phyloP scores from a whole-genome alignment of 1,140 invertebrate genomes.

The Ips nitidus region DNA sequence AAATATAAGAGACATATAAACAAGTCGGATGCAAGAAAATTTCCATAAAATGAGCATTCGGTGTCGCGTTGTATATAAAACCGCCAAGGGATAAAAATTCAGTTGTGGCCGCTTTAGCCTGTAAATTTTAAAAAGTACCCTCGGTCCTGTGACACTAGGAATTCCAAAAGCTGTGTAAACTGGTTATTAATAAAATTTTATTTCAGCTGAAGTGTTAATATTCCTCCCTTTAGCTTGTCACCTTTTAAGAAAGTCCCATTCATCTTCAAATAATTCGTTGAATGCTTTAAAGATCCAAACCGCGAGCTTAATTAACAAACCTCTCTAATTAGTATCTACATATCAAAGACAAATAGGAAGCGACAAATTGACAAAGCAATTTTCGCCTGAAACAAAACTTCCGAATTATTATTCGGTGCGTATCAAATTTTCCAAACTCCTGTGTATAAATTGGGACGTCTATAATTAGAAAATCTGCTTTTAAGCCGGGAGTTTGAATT shows the following conservation, averaged over 20 bases:
- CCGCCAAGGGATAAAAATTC: constrained; percentile 4
- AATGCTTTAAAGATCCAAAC: constrained; percentile 1
- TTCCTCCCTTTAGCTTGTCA: no score
- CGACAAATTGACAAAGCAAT: constrained; percentile 9
- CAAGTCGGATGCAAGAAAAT: constrained; percentile 12
- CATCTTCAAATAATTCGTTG: neutral
- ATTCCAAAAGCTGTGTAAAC: no score
- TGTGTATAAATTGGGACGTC: constrained; percentile 3
- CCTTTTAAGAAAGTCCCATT: neutral
- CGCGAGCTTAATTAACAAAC: constrained; percentile 2
- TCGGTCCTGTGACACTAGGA: no score
- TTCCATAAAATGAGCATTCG: constrained; percentile 10
- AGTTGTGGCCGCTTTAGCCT: constrained; percentile 1
- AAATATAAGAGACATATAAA: constrained; percentile 3
- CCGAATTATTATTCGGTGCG: constrained; percentile 14
- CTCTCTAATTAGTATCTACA: constrained; percentile 7
- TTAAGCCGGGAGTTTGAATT: neutral
- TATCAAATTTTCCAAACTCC: constrained; percentile 12
- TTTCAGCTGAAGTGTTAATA: no score
- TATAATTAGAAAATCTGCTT: constrained; percentile 19
- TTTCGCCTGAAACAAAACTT: constrained; percentile 15
- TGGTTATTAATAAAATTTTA: no score
- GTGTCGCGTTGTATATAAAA: constrained; percentile 4
- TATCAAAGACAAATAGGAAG: constrained; percentile 17
- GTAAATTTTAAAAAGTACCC: constrained; percentile 9